A percentile compares a stretch with the other conserved stretches of the same genome.
phyloP scores from a whole-genome alignment of 2,113 vertebrate genomes.

The Ageneiosus marmoratus region DNA sequence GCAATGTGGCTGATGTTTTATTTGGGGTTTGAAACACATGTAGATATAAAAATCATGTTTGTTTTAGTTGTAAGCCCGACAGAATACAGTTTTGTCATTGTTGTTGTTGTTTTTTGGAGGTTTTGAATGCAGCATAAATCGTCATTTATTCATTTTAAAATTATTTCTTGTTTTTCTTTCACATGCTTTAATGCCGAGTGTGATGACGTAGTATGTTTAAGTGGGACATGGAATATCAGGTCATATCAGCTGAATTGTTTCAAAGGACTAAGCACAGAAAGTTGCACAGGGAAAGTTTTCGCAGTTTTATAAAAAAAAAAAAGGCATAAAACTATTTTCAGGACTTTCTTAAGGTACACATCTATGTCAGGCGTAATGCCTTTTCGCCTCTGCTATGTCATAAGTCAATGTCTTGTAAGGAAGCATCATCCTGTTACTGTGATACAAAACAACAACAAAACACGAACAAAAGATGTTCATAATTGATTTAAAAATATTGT shows the following conservation, averaged over 20 bases:
- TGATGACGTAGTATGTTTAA: neutral
- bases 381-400: neutral
- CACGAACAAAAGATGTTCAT: neutral
- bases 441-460: neutral
- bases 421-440: neutral
- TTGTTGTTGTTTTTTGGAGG: too few relatives aligned
- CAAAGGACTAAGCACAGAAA: neutral
- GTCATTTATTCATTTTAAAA: too few relatives aligned
- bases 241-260: neutral
- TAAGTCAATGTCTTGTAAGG: neutral
- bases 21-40: neutral
- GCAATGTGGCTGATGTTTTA: neutral
- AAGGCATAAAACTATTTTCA: neutral
- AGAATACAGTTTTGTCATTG: too few relatives aligned
- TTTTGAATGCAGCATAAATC: too few relatives aligned
- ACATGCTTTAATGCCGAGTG: too few relatives aligned
- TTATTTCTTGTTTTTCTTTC: too few relatives aligned
- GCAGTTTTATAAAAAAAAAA: neutral
- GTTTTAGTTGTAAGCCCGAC: too few relatives aligned
- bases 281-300: neutral
- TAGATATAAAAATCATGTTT: too few relatives aligned
- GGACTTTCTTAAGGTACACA: neutral
- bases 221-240: neutral
- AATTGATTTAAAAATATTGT: neutral
- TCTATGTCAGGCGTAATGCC: neutral